Evolutionary conservation across 2,113 vertebrate species (phyloP), one percentile per base, ranked within the genome.

Genomic region (Mesitornis unicolor): DNA sequence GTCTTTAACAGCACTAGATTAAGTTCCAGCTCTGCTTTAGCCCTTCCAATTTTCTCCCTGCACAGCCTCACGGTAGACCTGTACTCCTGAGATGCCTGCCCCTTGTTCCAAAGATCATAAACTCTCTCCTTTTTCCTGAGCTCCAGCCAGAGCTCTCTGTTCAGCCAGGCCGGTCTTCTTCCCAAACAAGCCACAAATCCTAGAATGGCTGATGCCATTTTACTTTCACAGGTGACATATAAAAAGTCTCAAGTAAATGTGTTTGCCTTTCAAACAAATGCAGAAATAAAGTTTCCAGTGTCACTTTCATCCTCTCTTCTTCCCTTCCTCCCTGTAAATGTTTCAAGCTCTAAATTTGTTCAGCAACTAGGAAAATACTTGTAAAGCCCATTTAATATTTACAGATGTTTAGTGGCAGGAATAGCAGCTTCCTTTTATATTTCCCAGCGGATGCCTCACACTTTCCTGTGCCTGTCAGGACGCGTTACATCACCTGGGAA

Each of bases 231-330:
- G 54, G 60, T 33, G 70, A 38, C 76, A 90, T 24, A 65, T 45
- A 43, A 53, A 31, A 60, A 51, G 38, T 65, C 43, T 45, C 13
- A 45, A 75, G 71, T 50, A 78, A 89, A 93, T 38, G 16, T 63
- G 60, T 73, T 88, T 90, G 50, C 65, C 96, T 95, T 93, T 92
- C 84, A 94, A 83, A 96, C 63, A 75, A 71, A 53, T 75, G 51
- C 1, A 7, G 16, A 6, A 63, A 71, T 64, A 95, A 61, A 13
- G 29, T 48, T 75, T 38, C 35, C 40, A 81, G 59, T 15, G 53
- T 24, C 9, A 19, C n/a, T 35, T 19, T 67, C 61, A 29, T 22
- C 16, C 36, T 82, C 38, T 26, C 43, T 68, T 29, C 59, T 47
- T 33, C 38, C 56, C 63, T 13, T 33, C 50, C 20, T 83, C 56